A percentile compares a stretch with the other conserved stretches of the same genome.
Conservation (phyloP, 2,113 vertebrate genomes). For the Mystacornis crossleyi region DNA sequence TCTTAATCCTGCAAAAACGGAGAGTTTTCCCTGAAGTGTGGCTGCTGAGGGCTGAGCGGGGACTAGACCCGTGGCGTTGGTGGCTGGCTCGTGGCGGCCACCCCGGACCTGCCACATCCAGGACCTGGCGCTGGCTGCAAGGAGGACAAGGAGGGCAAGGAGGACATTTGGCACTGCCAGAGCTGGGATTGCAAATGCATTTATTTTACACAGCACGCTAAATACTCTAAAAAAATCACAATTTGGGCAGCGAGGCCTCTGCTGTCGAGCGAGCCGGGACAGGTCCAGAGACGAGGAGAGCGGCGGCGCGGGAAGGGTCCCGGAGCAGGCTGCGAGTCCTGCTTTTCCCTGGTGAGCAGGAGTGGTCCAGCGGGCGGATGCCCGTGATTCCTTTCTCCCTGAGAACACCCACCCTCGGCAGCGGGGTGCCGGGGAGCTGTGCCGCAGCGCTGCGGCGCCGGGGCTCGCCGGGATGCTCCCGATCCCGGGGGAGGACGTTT, state of each 20-base stretch:
- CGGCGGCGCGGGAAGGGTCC: fast-evolving
- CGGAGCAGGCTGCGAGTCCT: not conserved
- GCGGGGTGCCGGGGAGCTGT: not conserved
- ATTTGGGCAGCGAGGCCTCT: not conserved
- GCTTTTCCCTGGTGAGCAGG: not conserved
- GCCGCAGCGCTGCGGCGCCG: not conserved
- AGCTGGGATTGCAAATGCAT: fast-evolving
- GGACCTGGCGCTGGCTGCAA: fast-evolving
- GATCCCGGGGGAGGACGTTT: not conserved
- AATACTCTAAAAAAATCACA: not conserved
- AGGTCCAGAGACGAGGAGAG: not conserved
- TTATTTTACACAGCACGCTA: not conserved
- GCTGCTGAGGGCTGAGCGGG: fast-evolving
- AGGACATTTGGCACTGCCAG: not conserved
- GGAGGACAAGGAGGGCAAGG: not conserved
- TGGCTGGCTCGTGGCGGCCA: fast-evolving
- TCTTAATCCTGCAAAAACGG: slow-evolving; percentile 25
- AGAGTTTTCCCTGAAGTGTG: not conserved
- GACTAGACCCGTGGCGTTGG: fast-evolving
- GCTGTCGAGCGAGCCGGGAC: fast-evolving
- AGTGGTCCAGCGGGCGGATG: not conserved
- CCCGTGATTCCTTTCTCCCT: not conserved
- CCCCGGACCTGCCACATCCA: fast-evolving
- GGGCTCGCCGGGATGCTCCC: not conserved
- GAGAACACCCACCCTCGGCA: not conserved